phyloP scores from a whole-genome alignment of 2,888 invertebrate species.

The Cyclophora albipunctata region DNA sequence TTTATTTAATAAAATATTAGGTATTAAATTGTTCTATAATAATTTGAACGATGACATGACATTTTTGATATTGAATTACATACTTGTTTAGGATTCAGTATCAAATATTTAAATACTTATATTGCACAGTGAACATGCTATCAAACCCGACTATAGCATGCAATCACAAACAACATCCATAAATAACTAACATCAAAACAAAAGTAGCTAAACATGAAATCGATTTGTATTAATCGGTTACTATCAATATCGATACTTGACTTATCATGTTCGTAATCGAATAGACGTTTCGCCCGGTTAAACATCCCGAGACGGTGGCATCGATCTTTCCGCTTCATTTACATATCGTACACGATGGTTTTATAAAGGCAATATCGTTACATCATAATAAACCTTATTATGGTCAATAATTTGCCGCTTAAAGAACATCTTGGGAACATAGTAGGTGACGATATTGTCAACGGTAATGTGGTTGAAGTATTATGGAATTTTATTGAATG shows the following conservation, averaged over 20 bases:
- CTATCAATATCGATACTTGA: constrained; percentile 10
- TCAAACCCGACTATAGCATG: no score
- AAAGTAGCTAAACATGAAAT: constrained; percentile 6
- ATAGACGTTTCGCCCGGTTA: constrained; percentile 9
- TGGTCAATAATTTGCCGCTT: constrained; percentile 11
- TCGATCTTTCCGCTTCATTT: constrained; percentile 37
- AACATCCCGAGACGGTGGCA: constrained; percentile 12
- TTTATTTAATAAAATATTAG: no score
- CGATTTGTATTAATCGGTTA: constrained; percentile 12
- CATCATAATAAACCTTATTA: constrained; percentile 24
- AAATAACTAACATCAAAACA: constrained; percentile 1
- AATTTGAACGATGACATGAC: no score
- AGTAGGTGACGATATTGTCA: neutral
- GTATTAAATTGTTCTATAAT: no score
- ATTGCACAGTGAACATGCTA: no score
- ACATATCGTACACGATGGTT: constrained; percentile 36
- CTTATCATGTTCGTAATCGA: constrained; percentile 15
- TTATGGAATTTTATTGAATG: no score
- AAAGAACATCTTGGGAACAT: neutral
- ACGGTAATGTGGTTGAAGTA: neutral
- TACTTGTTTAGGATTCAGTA: no score
- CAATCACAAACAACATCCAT: no score
- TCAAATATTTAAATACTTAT: no score
- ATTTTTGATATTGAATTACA: no score
- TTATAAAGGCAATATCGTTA: constrained; percentile 24